A percentile compares a stretch with the other conserved stretches of the same genome.
phyloP scores from a whole-genome alignment of 2,797 vertebrate species.

The Apogon talboti region DNA sequence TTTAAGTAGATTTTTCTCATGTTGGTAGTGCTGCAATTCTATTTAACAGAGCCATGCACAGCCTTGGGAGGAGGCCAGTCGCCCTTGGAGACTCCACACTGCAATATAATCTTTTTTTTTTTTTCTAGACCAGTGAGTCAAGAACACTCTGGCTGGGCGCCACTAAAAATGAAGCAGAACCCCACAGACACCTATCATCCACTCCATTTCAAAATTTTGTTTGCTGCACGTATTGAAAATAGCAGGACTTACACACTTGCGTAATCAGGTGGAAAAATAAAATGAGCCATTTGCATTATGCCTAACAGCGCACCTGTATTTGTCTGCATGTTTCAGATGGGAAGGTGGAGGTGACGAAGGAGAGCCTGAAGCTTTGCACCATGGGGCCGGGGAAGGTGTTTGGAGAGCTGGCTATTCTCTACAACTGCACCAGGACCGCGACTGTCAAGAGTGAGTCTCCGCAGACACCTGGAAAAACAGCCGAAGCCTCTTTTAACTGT shows the following conservation, averaged over 20 bases:
- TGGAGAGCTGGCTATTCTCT: constrained; percentile 96
- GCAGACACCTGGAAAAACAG: constrained; percentile 46
- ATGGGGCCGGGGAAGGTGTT: constrained; percentile 98
- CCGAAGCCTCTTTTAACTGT: constrained; percentile 34
- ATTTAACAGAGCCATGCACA: constrained; percentile 17
- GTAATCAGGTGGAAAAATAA: constrained; percentile 32
- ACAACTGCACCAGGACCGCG: constrained; percentile 97
- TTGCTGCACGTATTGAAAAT: constrained; percentile 27
- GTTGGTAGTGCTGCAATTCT: constrained; percentile 11
- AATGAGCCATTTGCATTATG: constrained; percentile 23
- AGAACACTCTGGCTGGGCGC: constrained; percentile 34
- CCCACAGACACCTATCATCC: constrained; percentile 43
- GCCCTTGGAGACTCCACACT: constrained; percentile 33
- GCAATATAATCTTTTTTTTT: constrained; percentile 54
- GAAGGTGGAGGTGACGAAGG: constrained; percentile 97
- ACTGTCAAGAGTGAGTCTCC: constrained; percentile 95
- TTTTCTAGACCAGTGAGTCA: constrained; percentile 58
- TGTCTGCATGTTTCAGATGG: constrained; percentile 86
- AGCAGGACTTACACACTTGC: constrained; percentile 15
- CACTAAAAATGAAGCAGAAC: constrained; percentile 47
- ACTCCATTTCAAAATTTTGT: constrained; percentile 28
- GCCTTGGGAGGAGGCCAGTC: constrained; percentile 14
- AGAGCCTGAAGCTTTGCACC: constrained; percentile 94
- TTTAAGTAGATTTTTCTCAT: constrained; percentile 21
- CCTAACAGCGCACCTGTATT: constrained; percentile 37